These are phyloP conservation scores for Oceanites oceanicus DNA, from an alignment of 2,113 vertebrate genomes.

Conservation along the genomic window DNA sequence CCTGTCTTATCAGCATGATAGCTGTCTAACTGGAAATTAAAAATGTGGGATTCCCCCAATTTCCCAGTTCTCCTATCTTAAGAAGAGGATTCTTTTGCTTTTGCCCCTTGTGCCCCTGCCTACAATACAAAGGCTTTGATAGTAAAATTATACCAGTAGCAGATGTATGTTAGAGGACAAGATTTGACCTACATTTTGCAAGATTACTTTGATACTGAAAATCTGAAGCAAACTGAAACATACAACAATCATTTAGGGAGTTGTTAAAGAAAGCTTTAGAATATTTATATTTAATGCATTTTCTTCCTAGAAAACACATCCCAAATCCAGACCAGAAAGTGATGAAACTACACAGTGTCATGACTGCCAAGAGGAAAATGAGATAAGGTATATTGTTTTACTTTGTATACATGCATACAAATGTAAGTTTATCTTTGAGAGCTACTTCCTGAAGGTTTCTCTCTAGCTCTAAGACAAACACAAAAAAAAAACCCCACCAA, in stretches of 20 bases:
- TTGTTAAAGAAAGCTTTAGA: not conserved
- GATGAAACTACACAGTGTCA: constrained; percentile 67
- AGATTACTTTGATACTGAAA: not conserved
- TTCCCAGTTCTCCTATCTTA: not conserved
- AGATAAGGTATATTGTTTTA: constrained; percentile 75
- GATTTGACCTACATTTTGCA: not conserved
- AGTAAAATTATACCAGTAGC: not conserved
- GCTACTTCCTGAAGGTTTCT: not conserved
- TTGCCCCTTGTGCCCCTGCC: not conserved
- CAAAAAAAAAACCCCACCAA: not conserved
- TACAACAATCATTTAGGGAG: not conserved
- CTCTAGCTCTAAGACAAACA: not conserved
- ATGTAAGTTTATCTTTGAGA: not conserved
- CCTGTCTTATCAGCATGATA: not conserved
- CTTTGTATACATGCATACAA: not conserved
- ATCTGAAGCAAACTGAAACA: not conserved
- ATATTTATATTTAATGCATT: constrained; percentile 15
- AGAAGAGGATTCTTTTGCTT: not conserved
- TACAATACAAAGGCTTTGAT: not conserved
- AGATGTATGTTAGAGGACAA: not conserved
- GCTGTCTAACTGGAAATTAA: not conserved
- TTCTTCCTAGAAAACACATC: constrained; percentile 74
- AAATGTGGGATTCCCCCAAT: not conserved
- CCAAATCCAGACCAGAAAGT: constrained; percentile 68
- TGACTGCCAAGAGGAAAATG: constrained; percentile 76